Percentiles rank a stretch among this genome's conserved stretches.
These are phyloP conservation scores for Austrofundulus limnaeus DNA, from an alignment of 2,113 vertebrate genomes.

Conservation along the genomic window DNA sequence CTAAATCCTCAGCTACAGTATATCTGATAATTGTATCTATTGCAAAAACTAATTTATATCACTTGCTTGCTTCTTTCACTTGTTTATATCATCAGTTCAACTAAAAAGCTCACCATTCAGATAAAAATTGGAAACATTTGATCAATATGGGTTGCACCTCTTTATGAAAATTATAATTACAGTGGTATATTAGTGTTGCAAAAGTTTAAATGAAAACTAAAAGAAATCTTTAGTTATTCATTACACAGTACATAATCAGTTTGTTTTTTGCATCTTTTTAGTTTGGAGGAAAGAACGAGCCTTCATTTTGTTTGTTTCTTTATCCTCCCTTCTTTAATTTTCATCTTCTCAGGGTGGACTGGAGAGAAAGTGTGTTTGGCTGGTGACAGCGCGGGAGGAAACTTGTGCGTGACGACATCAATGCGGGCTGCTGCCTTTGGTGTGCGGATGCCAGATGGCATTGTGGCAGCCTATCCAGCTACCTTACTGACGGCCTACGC, in stretches of 20 bases:
- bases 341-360: constrained; percentile 81
- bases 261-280: not conserved
- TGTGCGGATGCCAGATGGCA: constrained; percentile 85
- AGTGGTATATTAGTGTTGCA: constrained; percentile 18
- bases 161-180: constrained; percentile 36
- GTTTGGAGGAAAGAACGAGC: not conserved
- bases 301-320: not conserved
- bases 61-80: constrained; percentile 11
- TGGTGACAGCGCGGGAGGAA: constrained; percentile 90
- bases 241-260: too few species aligned
- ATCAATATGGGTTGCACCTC: not conserved
- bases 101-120: constrained; percentile 28
- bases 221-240: too few species aligned
- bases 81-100: constrained; percentile 18
- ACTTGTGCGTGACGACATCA: constrained; percentile 85
- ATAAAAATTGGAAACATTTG: constrained; percentile 16
- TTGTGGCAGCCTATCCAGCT: constrained; percentile 88
- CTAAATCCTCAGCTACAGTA: constrained; percentile 10
- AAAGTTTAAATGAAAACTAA: not conserved
- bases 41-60: constrained; percentile 35
- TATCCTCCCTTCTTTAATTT: not conserved
- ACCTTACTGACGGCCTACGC: constrained; percentile 84
- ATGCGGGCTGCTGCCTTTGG: constrained; percentile 86
- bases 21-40: not conserved
- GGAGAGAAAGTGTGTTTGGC: constrained; percentile 87